Evolutionary conservation across 2,888 invertebrate genomes (phyloP).

Genomic region (Phengaris arion): DNA sequence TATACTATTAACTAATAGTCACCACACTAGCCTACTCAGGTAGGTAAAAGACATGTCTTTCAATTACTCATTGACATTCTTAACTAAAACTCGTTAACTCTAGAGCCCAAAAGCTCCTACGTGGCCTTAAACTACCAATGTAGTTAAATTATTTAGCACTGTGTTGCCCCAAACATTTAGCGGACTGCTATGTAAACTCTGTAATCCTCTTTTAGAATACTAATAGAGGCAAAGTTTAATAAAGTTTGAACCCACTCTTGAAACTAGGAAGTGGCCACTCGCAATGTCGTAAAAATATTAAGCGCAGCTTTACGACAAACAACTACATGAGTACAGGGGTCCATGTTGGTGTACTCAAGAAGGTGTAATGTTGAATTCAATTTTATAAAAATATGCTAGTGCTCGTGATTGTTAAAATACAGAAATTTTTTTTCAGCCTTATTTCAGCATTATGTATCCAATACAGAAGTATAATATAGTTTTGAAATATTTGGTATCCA

Average conservation of each 20-base stretch:
- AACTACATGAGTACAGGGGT: background rate
- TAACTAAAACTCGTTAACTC: background rate
- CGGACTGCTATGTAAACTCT: slow-evolving; percentile 1
- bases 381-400: background rate
- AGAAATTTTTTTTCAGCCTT: no score
- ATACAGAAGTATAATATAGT: no score
- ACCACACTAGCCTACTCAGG: no score
- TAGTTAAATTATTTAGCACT: slow-evolving; percentile 18
- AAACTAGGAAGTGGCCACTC: background rate
- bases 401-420: no score
- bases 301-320: background rate
- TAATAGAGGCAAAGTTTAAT: slow-evolving; percentile 5
- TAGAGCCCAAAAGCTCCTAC: background rate
- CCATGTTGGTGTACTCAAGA: background rate
- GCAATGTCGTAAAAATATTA: background rate
- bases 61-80: background rate
- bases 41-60: background rate
- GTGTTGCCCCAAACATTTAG: slow-evolving; percentile 12
- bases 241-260: background rate
- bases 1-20: no score
- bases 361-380: background rate
- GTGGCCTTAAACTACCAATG: background rate
- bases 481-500: no score
- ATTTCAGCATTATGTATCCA: no score
- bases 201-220: slow-evolving; percentile 18